Base-by-base conservation (phyloP, 2,113 vertebrate species). In the Hippotragus niger region DNA sequence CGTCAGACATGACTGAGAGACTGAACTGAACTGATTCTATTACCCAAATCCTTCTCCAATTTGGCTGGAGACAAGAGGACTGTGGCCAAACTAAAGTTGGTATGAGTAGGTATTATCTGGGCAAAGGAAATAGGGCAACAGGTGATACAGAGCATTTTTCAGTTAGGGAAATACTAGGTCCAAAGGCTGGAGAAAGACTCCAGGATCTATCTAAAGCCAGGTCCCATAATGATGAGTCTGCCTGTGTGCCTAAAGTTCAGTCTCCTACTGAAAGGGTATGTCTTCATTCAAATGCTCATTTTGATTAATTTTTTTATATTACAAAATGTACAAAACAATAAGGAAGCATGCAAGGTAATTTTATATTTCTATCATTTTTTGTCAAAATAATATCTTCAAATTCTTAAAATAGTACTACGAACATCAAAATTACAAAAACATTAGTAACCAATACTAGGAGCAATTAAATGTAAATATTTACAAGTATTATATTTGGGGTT, bases 381-480 rank as follows among this genome's bases (percentile, higher is more conserved):
- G 43, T 55, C 29, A 92, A 91, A 93, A 58, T 43, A 62, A 93
- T 94, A 76, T 60, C 33, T 50, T 71, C 15, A 97, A 76, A 88
- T 90, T 95, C 6, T 71, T 80, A 80, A 83, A 81, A 90, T 17
- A 94, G 43, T 71, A 90, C 6, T 33, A 36, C 21, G 16, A 89
- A 92, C 78, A 16, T 82, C 53, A 81, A 87, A 92, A 81, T 80
- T 74, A 52, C 50, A 90, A 95, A 97, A 94, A 74, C 7, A 52
- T n/a, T 84, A 80, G 81, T 45, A 50, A 85, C 36, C 76, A 78
- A 53, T 85, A 19, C 45, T 84, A 62, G 55, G 43, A 90, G 23
- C 13, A 96, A 93, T 85, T 90, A 96, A 86, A 90, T 64, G 3
- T 45, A 95, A 95, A 25, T 62, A 94, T 84, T 88, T 17, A 64